These are phyloP conservation scores for Polypterus bichir DNA, from an alignment of 2,113 vertebrate species.

Conservation along the genomic window DNA sequence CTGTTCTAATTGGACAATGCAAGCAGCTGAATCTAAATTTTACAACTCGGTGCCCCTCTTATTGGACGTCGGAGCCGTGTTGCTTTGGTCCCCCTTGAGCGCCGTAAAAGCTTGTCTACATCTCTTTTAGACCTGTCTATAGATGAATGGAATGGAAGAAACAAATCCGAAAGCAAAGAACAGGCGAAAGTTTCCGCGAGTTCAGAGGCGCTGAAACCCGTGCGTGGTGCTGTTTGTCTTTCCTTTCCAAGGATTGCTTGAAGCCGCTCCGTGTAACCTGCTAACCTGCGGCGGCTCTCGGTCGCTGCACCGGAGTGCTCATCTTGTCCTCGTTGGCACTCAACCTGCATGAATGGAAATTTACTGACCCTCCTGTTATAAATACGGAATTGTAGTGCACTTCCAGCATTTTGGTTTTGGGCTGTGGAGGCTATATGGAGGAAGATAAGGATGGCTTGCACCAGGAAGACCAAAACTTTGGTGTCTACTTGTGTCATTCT, in stretches of 20 bases:
- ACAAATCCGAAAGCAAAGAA: background rate
- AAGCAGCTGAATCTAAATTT: conserved; percentile 16
- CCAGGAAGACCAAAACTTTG: conserved; percentile 98
- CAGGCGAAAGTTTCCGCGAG: conserved; percentile 8
- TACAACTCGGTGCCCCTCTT: conserved; percentile 7
- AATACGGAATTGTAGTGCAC: conserved; percentile 26
- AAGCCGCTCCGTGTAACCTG: background rate
- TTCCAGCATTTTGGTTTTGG: conserved; percentile 33
- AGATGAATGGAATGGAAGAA: conserved; percentile 13
- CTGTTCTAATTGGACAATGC: conserved; percentile 12
- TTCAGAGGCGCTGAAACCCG: background rate
- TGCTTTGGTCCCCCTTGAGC: conserved; percentile 8
- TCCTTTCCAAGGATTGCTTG: background rate
- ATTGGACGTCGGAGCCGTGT: conserved; percentile 20
- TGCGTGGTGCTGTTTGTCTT: background rate
- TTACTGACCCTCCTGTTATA: conserved; percentile 12
- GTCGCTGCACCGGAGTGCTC: conserved; percentile 5
- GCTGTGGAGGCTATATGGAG: conserved; percentile 69
- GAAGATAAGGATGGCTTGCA: conserved; percentile 89
- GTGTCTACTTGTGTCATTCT: conserved; percentile 97
- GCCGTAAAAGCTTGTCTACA: conserved; percentile 4
- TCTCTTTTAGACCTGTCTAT: background rate
- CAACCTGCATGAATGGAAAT: conserved; percentile 11
- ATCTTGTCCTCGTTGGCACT: conserved; percentile 19
- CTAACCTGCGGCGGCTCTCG: background rate